These are phyloP conservation scores for Eurytoma adleriae DNA, from an alignment of 2,888 invertebrate species.

Conservation along the genomic window DNA sequence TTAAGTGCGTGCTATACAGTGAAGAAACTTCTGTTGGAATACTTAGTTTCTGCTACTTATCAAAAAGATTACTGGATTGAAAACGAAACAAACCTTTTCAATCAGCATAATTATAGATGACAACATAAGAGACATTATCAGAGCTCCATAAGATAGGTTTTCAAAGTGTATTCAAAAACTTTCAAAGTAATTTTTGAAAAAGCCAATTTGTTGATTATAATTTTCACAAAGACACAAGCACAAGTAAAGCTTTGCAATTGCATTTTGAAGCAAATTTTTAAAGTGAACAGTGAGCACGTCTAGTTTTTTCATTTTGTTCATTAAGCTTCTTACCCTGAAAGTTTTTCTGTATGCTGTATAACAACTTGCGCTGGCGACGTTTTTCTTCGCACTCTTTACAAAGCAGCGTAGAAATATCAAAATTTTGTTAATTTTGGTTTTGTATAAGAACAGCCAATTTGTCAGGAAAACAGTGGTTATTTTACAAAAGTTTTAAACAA, in stretches of 20 bases:
- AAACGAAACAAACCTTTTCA: conserved; percentile 38
- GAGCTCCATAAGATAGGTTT: conserved; percentile 26
- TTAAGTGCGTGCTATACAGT: conserved; percentile 41
- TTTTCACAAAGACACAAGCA: conserved; percentile 53
- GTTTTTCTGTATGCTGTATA: conserved; percentile 72
- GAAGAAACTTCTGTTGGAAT: conserved; percentile 28
- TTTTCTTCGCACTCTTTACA: conserved; percentile 85
- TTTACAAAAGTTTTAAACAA: conserved; percentile 42
- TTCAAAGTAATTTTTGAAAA: conserved; percentile 51
- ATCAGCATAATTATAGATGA: conserved; percentile 3
- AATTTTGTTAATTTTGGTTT: conserved; percentile 63
- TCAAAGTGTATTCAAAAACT: conserved; percentile 44
- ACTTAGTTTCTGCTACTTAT: conserved; percentile 29
- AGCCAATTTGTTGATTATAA: conserved; percentile 10
- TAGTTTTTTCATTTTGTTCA: conserved; percentile 49
- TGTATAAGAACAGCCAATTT: conserved; percentile 47
- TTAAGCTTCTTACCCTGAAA: conserved; percentile 71
- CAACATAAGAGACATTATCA: conserved; percentile 10
- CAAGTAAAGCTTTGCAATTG: conserved; percentile 54
- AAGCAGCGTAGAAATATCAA: conserved; percentile 72
- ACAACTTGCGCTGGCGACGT: conserved; percentile 80
- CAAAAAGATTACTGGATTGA: conserved; percentile 28
- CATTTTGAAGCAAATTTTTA: conserved; percentile 52
- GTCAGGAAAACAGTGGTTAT: conserved; percentile 52
- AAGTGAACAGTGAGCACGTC: conserved; percentile 44